Percentiles rank a stretch among this genome's conserved stretches.
These are phyloP conservation scores for Magallana gigas DNA, from an alignment of 1,140 invertebrate genomes.

Conservation along the genomic window DNA sequence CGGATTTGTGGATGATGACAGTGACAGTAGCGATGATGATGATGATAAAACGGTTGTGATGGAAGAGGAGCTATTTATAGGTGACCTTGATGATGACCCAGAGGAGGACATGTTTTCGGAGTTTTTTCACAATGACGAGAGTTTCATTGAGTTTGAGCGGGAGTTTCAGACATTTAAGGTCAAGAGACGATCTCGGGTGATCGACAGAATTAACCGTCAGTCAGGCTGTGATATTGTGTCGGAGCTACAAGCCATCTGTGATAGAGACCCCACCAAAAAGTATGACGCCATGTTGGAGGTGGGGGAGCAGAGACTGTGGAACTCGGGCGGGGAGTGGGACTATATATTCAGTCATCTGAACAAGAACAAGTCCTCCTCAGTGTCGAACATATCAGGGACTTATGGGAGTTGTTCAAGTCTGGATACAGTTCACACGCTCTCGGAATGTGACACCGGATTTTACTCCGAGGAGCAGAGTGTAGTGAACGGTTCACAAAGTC, in stretches of 20 bases:
- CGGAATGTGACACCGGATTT: constrained; percentile 47
- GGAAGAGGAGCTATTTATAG: constrained; percentile 53
- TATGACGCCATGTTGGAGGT: constrained; percentile 42
- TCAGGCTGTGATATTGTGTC: constrained; percentile 73
- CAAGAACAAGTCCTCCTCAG: constrained; percentile 61
- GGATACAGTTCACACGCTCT: constrained; percentile 1
- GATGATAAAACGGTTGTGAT: constrained; percentile 37
- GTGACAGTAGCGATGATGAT: constrained; percentile 48
- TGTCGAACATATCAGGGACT: constrained; percentile 44
- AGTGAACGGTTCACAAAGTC: not conserved
- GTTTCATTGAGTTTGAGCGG: constrained; percentile 74
- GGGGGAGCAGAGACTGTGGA: constrained; percentile 62
- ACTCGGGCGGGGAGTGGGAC: constrained; percentile 73
- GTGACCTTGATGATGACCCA: constrained; percentile 54
- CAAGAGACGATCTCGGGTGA: constrained; percentile 65
- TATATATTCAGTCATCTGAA: constrained; percentile 72
- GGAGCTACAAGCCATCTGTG: constrained; percentile 75
- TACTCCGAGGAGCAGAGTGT: constrained; percentile 35
- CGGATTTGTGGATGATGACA: constrained; percentile 51
- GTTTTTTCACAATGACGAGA: constrained; percentile 75
- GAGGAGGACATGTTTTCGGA: constrained; percentile 71
- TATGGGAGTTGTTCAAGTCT: constrained; percentile 43
- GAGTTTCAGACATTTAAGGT: constrained; percentile 73
- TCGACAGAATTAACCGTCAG: constrained; percentile 65
- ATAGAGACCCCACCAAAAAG: constrained; percentile 61